Evolutionary conservation across 2,797 vertebrate genomes (phyloP).

Genomic region (Spinus olivaceus): DNA sequence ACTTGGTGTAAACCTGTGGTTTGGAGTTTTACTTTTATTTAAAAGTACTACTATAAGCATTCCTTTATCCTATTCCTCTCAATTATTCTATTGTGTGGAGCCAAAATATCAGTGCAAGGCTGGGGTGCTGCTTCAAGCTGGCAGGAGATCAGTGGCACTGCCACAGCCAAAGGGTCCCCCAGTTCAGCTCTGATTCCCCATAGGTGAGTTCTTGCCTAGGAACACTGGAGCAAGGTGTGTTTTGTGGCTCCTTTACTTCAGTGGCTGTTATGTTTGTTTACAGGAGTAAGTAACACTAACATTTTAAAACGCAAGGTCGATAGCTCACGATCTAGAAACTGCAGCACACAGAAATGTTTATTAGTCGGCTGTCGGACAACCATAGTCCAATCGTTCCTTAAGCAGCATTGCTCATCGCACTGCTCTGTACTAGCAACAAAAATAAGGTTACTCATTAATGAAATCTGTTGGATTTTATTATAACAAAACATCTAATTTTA

Average conservation of each 20-base stretch:
- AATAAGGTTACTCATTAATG: not conserved
- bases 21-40: not conserved
- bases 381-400: accelerated
- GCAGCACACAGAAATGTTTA: not conserved
- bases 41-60: not conserved
- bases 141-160: not conserved
- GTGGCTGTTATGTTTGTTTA: not conserved
- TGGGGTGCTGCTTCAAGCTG: not conserved
- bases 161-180: not conserved
- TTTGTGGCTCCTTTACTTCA: not conserved
- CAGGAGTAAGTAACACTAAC: not conserved
- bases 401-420: accelerated
- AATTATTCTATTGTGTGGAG: not conserved
- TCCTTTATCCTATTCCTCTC: not conserved
- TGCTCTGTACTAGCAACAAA: not conserved
- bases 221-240: not conserved
- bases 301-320: not conserved
- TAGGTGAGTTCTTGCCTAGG: not conserved
- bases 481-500: not conserved
- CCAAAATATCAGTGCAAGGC: not conserved
- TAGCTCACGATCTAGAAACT: not conserved
- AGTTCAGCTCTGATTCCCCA: not conserved
- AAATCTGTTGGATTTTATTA: not conserved
- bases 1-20: not conserved
- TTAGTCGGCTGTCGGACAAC: not conserved